Evolutionary conservation across 2,888 invertebrate genomes (phyloP), one percentile per base, ranked within the genome.

Genomic region (Drosophila engyochracea): DNA sequence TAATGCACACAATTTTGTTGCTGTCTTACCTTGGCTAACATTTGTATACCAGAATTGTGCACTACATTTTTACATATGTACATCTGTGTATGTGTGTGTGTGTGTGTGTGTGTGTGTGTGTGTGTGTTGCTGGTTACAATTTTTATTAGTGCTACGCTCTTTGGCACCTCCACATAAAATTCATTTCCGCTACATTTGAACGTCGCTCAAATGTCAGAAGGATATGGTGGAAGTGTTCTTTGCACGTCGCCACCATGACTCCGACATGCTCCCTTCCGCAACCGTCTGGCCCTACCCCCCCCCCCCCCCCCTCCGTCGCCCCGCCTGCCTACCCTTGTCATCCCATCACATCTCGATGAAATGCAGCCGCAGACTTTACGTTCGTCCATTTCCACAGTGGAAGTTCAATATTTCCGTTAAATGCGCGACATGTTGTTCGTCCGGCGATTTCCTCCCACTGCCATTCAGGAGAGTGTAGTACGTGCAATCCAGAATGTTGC

Each of bases 351-450:
- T 49, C 51, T 57, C 62, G 71, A 70, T 70, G 52, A 70, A 71
- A 57, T 35, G 60, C 77, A 62, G 47, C 67, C 55, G 41, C 54
- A 60, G 70, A 64, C 61, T 61, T 79, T 68, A 64, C 69, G 69
- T 31, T 67, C 55, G 12, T 64, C 81, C 81, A 75, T 80, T 82
- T 66, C 62, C 63, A 68, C 68, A 41, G 41, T 66, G 70, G 41
- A 70, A 79, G 81, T 74, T 83, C 89, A 83, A 89, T 89, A 85
- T 89, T 89, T 85, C 89, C 84, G 87, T 73, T 84, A 68, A 79
- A 74, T 71, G 72, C 68, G 71, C 84, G 87, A 85, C 84, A 83
- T 76, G 85, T 83, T 76, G 79, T 81, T 76, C 73, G 71, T 81
- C 84, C 87, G 67, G 59, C 67, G 84, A 89, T 79, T 85, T 89